Conservation (phyloP, 2,888 invertebrate genomes). For the Nineta flava region DNA sequence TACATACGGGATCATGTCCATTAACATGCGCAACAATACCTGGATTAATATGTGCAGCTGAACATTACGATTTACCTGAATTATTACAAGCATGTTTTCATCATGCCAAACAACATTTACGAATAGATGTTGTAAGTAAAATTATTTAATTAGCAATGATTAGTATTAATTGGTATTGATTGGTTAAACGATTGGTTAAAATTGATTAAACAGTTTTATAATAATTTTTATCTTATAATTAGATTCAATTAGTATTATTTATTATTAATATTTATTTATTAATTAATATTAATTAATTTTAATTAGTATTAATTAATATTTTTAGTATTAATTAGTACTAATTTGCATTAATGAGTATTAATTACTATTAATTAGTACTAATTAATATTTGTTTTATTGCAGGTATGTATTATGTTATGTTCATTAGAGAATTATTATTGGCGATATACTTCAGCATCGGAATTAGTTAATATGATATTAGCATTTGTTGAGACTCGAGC, state of each 20-base stretch:
- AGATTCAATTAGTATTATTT: too few species aligned
- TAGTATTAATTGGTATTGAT: background rate
- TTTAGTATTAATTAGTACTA: background rate
- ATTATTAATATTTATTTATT: background rate
- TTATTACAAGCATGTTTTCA: slow-evolving; percentile 88
- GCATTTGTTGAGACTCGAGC: slow-evolving; percentile 80
- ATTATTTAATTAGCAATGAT: background rate
- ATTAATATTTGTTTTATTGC: slow-evolving; percentile 14
- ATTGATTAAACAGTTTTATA: background rate
- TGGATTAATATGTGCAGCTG: slow-evolving; percentile 84
- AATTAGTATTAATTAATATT: background rate
- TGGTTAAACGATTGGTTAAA: slow-evolving; percentile 7
- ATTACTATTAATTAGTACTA: background rate
- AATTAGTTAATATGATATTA: slow-evolving; percentile 86
- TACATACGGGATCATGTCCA: slow-evolving; percentile 86
- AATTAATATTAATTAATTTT: too few species aligned
- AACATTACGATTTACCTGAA: slow-evolving; percentile 87
- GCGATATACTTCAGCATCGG: slow-evolving; percentile 87
- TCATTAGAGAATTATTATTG: slow-evolving; percentile 89
- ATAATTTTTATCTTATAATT: too few species aligned
- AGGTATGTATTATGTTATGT: slow-evolving; percentile 84
- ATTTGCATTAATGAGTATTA: background rate
- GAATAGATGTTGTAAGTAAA: slow-evolving; percentile 67
- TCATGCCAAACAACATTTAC: slow-evolving; percentile 83
- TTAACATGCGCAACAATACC: slow-evolving; percentile 85